Evolutionary conservation across 1,140 invertebrate species (phyloP).

Genomic region (Macrosteles quadrilineatus): DNA sequence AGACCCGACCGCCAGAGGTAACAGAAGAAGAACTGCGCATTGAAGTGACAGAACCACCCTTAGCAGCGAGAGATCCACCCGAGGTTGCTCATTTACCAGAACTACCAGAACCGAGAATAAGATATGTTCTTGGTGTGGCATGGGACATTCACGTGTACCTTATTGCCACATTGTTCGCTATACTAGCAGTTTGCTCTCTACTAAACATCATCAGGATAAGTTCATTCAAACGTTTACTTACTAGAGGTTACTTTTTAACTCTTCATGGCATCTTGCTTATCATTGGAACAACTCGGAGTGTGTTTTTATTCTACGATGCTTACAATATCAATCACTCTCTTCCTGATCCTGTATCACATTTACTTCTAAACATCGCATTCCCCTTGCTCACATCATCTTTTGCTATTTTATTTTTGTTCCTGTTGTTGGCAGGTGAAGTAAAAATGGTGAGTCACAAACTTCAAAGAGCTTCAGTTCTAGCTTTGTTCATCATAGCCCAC

Average conservation of each 20-base stretch:
- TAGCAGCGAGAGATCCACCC: constrained; percentile 29
- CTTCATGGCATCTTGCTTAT: constrained; percentile 77
- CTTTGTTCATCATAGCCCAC: constrained; percentile 74
- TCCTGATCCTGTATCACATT: constrained; percentile 73
- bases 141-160: constrained; percentile 89
- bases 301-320: constrained; percentile 86
- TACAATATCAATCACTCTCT: constrained; percentile 81
- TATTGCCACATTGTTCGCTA: constrained; percentile 76
- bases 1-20: constrained; percentile 24
- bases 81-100: constrained; percentile 38
- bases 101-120: constrained; percentile 41
- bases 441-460: constrained; percentile 56
- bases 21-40: constrained; percentile 33
- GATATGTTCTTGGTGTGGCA: constrained; percentile 60
- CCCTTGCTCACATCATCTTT: constrained; percentile 84
- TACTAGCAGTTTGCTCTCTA: constrained; percentile 78
- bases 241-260: constrained; percentile 80
- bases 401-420: constrained; percentile 78
- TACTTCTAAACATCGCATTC: constrained; percentile 79
- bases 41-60: constrained; percentile 34
- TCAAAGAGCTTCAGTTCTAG: constrained; percentile 61
- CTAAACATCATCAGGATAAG: constrained; percentile 80
- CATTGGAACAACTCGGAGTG: constrained; percentile 77
- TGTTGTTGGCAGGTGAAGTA: constrained; percentile 68
- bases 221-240: constrained; percentile 75